A percentile compares a stretch with the other conserved stretches of the same genome.
These are phyloP conservation scores for Sacculina carcini DNA, from an alignment of 2,888 invertebrate species.

Conservation along the genomic window DNA sequence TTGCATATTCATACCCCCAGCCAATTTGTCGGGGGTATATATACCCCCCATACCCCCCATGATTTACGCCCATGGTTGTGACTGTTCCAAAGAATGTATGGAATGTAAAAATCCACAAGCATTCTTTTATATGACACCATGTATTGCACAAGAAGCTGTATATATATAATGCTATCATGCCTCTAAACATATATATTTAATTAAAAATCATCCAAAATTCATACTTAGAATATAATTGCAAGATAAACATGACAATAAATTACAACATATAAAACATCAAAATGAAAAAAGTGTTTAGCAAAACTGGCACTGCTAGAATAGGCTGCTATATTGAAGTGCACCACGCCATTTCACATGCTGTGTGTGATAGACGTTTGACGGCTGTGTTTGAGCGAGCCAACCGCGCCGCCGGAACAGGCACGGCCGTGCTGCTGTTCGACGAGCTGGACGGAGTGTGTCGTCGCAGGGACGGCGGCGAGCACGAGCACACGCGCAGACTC, in stretches of 20 bases:
- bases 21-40: too few relatives aligned
- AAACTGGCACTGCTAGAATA: background rate
- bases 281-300: background rate
- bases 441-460: conserved; percentile 32
- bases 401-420: conserved; percentile 18
- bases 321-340: conserved; percentile 9
- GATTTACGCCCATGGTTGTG: too few relatives aligned
- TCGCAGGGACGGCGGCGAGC: conserved; percentile 23
- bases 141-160: background rate
- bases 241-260: background rate
- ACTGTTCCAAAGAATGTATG: too few relatives aligned
- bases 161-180: background rate
- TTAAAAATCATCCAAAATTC: background rate
- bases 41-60: too few relatives aligned
- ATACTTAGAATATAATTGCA: background rate
- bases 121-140: background rate
- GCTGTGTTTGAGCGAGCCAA: conserved; percentile 22
- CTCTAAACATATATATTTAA: background rate
- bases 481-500: conserved; percentile 25
- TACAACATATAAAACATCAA: background rate
- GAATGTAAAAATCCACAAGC: too few relatives aligned
- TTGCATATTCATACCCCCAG: too few relatives aligned
- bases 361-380: too few relatives aligned
- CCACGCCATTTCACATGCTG: conserved; percentile 2
- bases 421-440: conserved; percentile 29